phyloP scores from a whole-genome alignment of 1,140 invertebrate species.

The Zaprionus taronus region DNA sequence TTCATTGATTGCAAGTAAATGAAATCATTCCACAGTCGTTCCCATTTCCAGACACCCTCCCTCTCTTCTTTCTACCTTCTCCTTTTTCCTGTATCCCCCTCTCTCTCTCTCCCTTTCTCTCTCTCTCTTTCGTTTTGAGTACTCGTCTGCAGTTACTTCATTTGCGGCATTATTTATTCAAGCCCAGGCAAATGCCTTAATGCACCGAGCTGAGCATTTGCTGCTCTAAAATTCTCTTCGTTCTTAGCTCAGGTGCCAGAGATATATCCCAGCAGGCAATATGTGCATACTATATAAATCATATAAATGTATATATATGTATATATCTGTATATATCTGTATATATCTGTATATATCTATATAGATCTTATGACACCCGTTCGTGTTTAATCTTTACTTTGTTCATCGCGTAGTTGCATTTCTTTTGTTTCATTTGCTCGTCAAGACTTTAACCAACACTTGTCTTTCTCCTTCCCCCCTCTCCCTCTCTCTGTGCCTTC shows the following conservation, averaged over 20 bases:
- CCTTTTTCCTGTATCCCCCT: not conserved
- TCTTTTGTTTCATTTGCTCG: slow-evolving; percentile 10
- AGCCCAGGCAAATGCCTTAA: slow-evolving; percentile 1
- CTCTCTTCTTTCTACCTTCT: not conserved
- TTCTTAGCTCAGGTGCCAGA: slow-evolving; percentile 4
- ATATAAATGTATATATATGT: not conserved
- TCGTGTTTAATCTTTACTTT: not conserved
- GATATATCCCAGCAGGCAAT: not conserved
- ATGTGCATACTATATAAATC: not conserved
- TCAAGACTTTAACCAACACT: not conserved
- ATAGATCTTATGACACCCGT: not conserved
- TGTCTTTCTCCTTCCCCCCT: not conserved
- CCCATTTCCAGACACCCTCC: slow-evolving; percentile 9
- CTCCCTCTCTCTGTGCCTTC: not conserved
- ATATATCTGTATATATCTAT: not conserved
- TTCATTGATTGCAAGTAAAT: slow-evolving; percentile 83
- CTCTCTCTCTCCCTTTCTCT: not conserved
- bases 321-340: not conserved
- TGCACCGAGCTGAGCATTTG: not conserved
- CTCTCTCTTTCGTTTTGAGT: slow-evolving; percentile 25
- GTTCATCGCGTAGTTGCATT: slow-evolving; percentile 2
- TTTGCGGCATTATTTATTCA: slow-evolving; percentile 41
- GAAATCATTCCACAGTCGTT: slow-evolving; percentile 68
- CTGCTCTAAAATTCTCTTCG: not conserved
- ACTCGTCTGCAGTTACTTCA: slow-evolving; percentile 41